Percentiles rank a stretch among this genome's conserved stretches.
Conservation (phyloP, 2,113 vertebrate species). For the Aspiorhynchus laticeps region DNA sequence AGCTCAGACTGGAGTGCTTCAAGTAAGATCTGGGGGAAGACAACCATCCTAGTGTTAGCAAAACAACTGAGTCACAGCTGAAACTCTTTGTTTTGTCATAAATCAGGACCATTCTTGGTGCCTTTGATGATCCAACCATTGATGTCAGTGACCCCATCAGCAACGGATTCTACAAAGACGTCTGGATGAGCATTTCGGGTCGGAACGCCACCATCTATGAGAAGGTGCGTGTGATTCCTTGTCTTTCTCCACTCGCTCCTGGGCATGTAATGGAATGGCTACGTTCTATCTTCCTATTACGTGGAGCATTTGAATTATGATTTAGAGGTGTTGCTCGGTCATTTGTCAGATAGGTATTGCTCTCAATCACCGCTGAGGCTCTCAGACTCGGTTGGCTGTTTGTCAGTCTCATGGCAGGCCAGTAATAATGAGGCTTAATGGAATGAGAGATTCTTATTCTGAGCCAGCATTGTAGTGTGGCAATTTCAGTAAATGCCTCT, state of each 20-base stretch:
- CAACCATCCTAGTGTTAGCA: background rate
- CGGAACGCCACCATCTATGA: conserved; percentile 96
- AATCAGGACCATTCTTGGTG: conserved; percentile 87
- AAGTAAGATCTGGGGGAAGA: conserved; percentile 71
- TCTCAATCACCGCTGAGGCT: background rate
- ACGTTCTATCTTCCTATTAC: conserved; percentile 5
- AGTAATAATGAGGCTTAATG: conserved; percentile 35
- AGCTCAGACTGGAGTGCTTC: conserved; percentile 92
- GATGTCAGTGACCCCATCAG: conserved; percentile 91
- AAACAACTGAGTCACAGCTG: background rate
- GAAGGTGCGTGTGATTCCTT: conserved; percentile 75
- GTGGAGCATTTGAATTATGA: conserved; percentile 35
- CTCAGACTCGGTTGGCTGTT: background rate
- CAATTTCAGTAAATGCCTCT: background rate
- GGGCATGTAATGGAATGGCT: background rate
- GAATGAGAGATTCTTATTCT: conserved; percentile 19
- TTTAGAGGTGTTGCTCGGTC: conserved; percentile 9
- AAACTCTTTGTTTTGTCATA: background rate
- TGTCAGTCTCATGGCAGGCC: conserved; percentile 15
- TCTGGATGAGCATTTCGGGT: conserved; percentile 91
- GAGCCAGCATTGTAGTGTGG: background rate
- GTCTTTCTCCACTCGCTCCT: background rate
- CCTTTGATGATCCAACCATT: conserved; percentile 76
- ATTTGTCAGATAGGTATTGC: background rate
- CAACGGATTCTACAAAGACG: conserved; percentile 95